Percentiles rank a stretch among this genome's conserved stretches.
Evolutionary conservation across 2,113 vertebrate species (phyloP).

Genomic region (Electrona antarctica): DNA sequence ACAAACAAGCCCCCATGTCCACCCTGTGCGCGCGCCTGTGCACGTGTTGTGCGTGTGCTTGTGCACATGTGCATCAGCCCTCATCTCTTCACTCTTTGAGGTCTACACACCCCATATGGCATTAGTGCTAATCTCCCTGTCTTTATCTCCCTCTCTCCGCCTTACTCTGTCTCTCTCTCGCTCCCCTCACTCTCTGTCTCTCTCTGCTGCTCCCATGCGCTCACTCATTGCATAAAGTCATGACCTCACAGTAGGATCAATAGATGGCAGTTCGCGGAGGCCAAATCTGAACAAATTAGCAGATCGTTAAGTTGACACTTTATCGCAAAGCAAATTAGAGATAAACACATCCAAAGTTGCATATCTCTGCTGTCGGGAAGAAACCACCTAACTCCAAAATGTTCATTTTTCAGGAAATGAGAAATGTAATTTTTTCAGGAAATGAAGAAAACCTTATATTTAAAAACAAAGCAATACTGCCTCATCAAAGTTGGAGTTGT

Average conservation of each 20-base stretch:
- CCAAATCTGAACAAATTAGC: slow-evolving; percentile 27
- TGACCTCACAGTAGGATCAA: slow-evolving; percentile 30
- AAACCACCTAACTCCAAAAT: not conserved
- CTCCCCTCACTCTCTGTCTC: not conserved
- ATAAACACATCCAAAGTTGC: not conserved
- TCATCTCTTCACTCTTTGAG: no score
- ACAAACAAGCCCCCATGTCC: no score
- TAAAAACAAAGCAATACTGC: no score
- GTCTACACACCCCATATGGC: slow-evolving; percentile 12
- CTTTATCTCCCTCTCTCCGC: not conserved
- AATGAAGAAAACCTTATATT: no score
- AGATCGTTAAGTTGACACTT: slow-evolving; percentile 28
- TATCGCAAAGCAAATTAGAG: slow-evolving; percentile 17
- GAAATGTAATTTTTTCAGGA: no score
- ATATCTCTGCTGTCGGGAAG: not conserved
- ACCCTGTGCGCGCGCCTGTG: no score
- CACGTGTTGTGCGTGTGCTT: no score
- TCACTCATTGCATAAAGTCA: slow-evolving; percentile 27
- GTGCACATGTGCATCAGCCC: no score
- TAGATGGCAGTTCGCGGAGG: slow-evolving; percentile 6
- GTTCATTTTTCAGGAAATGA: no score
- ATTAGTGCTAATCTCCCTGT: slow-evolving; percentile 26
- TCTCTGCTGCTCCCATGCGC: slow-evolving; percentile 5
- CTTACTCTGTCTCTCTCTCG: not conserved
- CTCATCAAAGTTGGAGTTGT: no score